These are phyloP conservation scores for Lithobates sylvaticus DNA, from an alignment of 2,797 vertebrate species.

Conservation along the genomic window DNA sequence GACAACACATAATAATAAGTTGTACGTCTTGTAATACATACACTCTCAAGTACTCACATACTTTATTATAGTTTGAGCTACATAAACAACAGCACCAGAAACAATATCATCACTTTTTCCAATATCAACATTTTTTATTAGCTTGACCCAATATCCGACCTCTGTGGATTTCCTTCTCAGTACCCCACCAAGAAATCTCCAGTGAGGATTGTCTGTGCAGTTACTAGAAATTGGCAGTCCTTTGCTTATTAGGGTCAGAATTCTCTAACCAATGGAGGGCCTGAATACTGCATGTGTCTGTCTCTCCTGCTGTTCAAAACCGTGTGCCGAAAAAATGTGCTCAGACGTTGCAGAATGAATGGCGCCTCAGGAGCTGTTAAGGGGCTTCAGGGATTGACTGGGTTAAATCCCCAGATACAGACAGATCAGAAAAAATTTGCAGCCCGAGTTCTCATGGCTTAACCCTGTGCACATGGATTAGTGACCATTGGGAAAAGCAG, in stretches of 20 bases:
- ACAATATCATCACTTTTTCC: slow-evolving; percentile 25
- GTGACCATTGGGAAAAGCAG: slow-evolving; percentile 61
- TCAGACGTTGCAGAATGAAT: slow-evolving; percentile 58
- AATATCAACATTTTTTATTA: slow-evolving; percentile 34
- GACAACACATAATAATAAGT: background rate
- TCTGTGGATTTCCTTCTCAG: slow-evolving; percentile 21
- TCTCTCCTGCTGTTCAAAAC: slow-evolving; percentile 52
- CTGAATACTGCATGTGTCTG: slow-evolving; percentile 39
- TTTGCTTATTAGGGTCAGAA: slow-evolving; percentile 30
- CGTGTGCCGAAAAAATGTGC: slow-evolving; percentile 35
- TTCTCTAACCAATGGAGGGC: slow-evolving; percentile 20
- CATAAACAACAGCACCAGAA: background rate
- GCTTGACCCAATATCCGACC: slow-evolving; percentile 19
- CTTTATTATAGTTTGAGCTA: background rate
- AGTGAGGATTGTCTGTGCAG: slow-evolving; percentile 1
- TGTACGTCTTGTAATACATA: background rate
- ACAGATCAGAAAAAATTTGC: slow-evolving; percentile 63
- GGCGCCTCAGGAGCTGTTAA: slow-evolving; percentile 62
- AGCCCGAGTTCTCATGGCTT: slow-evolving; percentile 41
- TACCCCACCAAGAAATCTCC: slow-evolving; percentile 15
- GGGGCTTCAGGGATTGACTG: slow-evolving; percentile 62
- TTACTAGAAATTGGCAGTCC: slow-evolving; percentile 22
- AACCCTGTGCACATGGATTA: slow-evolving; percentile 61
- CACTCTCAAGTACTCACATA: background rate
- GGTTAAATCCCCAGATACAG: slow-evolving; percentile 63